Evolutionary conservation across 2,113 vertebrate species (phyloP), one percentile per base, ranked within the genome.

Genomic region (Microcebus griseorufus): DNA sequence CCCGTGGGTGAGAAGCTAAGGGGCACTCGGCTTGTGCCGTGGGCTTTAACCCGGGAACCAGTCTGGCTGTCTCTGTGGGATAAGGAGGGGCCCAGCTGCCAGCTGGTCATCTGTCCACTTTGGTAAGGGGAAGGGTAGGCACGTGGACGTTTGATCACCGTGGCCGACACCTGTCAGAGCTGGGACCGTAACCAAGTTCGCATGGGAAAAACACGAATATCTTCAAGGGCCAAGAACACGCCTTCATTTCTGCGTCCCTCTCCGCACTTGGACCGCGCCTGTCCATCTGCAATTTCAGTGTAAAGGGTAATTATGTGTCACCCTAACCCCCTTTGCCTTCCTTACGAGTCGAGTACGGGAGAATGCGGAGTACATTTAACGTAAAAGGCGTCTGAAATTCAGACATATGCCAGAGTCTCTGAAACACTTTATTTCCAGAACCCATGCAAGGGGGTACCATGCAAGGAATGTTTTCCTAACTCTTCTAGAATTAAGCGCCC

Each of bases 211-310:
- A 16, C 34, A 11, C 7, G 23, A 22, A 10, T 20, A 73, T n/a
- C 65, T 27, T 14, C 25, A 37, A 27, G 53, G 51, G 23, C 34
- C 55, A 23, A 32, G 75, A 27, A 18, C 55, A 17, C 1, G 0
- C 22, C n/a, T 65, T 65, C 42, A 13, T 6, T 25, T 67, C 29
- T 10, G 22, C 8, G 0, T 65, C 60, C 48, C 18, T 53, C 48
- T 32, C 14, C 3, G n/a, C 0, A 0, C 65, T 78, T 42, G 39
- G 12, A 5, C 51, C 1, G 8, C 4, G 2, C 11, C 39, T 53
- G 37, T 42, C 23, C 18, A 0, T 4, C n/a, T 64, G 18, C n/a
- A 16, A 1, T 64, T 22, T 65, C 55, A 22, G 3, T 1, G 14
- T 73, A 27, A 51, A 25, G 34, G 64, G 6, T 51, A 34, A 20